Conservation (phyloP, 92 coral and sea anemone species). For the Paramuricea clavata region DNA sequence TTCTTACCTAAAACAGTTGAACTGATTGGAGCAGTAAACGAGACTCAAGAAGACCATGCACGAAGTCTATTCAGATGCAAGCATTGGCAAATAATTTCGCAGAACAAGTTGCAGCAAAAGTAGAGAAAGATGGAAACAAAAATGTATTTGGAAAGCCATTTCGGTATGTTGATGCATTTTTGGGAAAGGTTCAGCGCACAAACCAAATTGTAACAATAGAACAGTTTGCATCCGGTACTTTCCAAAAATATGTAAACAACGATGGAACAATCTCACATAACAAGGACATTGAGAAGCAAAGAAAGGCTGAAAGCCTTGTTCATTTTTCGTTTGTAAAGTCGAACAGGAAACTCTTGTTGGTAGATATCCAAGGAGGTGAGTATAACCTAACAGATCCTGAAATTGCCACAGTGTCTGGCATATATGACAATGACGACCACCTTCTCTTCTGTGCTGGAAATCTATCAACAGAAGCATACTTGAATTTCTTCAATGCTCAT, state of each 20-base stretch:
- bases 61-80: conserved; percentile 64
- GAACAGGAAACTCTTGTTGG: conserved; percentile 6
- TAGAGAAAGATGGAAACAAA: conserved; percentile 17
- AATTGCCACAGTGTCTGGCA: background rate
- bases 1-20: conserved; percentile 26
- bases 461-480: conserved; percentile 1
- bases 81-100: conserved; percentile 65
- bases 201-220: conserved; percentile 25
- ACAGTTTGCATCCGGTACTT: conserved; percentile 8
- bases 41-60: conserved; percentile 39
- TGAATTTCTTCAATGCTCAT: background rate
- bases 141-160: conserved; percentile 46
- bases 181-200: conserved; percentile 11
- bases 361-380: conserved; percentile 28
- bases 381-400: conserved; percentile 16
- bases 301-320: conserved; percentile 32
- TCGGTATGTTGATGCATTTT: conserved; percentile 2
- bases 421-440: background rate
- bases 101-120: conserved; percentile 18
- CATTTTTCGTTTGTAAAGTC: conserved; percentile 26
- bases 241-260: conserved; percentile 12
- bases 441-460: conserved; percentile 15
- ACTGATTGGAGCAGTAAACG: conserved; percentile 12
- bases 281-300: conserved; percentile 20
- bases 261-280: background rate